Evolutionary conservation across 2,797 vertebrate species (phyloP).

Genomic region (Chloroceryle inda): DNA sequence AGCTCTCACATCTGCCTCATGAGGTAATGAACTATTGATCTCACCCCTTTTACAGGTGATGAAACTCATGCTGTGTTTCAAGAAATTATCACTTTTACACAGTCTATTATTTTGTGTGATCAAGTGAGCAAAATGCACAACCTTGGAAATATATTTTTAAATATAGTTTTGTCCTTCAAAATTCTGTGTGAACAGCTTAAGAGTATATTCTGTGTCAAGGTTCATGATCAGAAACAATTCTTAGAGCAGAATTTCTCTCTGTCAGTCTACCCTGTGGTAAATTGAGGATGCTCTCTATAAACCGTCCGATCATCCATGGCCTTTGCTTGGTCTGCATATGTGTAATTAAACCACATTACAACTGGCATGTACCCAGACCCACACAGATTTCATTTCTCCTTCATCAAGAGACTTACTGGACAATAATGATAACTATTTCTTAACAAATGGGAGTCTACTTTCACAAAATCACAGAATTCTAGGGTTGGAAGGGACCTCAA

Average conservation of each 20-base stretch:
- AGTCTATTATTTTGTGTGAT: neutral
- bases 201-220: neutral
- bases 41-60: neutral
- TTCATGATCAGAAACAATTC: neutral
- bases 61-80: neutral
- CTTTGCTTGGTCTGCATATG: neutral
- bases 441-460: neutral
- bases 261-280: neutral
- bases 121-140: neutral
- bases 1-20: neutral
- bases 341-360: neutral
- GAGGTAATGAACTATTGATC: constrained; percentile 42
- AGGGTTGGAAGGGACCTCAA: too few relatives aligned
- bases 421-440: neutral
- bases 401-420: neutral
- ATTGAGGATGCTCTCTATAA: neutral
- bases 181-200: neutral
- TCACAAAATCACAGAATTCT: neutral
- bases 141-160: neutral
- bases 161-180: neutral
- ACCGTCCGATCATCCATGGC: neutral
- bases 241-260: neutral
- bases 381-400: neutral
- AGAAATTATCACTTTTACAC: neutral
- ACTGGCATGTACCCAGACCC: neutral